Base-by-base conservation (phyloP, 92 coral and sea anemone genomes). In the Virgularia gustaviana region DNA sequence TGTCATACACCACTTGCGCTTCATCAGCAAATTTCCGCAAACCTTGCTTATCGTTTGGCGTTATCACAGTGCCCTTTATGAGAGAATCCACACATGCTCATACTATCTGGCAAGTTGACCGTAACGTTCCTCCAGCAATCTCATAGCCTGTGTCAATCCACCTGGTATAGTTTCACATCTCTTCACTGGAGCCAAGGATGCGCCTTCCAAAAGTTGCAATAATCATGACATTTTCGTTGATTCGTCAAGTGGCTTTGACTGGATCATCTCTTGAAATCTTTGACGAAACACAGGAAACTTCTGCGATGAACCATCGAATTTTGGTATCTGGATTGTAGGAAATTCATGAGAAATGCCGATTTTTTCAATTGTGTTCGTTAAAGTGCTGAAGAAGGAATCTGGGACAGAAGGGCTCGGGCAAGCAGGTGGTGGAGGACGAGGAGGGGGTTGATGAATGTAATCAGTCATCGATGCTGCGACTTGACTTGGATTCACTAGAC, bases 281-380 rank as follows among this genome's bases (percentile, higher is more conserved):
- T 43, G 70, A 3, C 73, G 71, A 61, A 85, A 81, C 9, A 65
- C 68, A 13, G 72, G 86, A 59, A 65, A 82, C 11, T 57, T 77
- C 34, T 86, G 80, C 0, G 89, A 81, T 4, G 89, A 81, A 8
- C 89, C 86, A 66, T 76, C 83, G 39, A 85, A 81, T 63, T 77
- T 81, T 47, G 22, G 36, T 12, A 81, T 71, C 72, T 77, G 77
- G 2, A 85, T 33, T 22, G 77, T 35, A 0, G 82, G 88, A 38
- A 80, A 73, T 70, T 81, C 82, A 16, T 59, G 77, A 51, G 80
- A 49, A 11, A 77, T 65, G 49, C 81, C 77, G 42, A 84, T 73
- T 49, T 66, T 84, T 56, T 80, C 85, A 64, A 80, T 79, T 4
- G 85, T 72, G 30, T 75, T 18, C 7, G 49, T 30, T 27, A 59